These are phyloP conservation scores for Chunga burmeisteri DNA, from an alignment of 2,113 vertebrate genomes.

Conservation along the genomic window DNA sequence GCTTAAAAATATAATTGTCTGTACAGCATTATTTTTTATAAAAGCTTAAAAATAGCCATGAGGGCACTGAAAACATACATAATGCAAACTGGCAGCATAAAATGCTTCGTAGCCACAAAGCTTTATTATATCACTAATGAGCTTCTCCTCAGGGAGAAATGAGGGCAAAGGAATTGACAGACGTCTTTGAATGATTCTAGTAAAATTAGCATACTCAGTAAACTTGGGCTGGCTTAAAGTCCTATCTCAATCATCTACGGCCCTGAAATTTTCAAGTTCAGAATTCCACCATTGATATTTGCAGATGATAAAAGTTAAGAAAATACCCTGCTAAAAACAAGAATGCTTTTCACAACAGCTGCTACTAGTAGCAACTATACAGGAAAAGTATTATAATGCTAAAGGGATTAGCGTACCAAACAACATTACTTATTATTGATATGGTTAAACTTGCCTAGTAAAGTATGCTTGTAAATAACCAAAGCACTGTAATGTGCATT, in stretches of 20 bases:
- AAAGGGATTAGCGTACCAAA: neutral
- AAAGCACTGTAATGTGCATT: neutral
- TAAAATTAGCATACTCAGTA: neutral
- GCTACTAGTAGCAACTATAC: neutral
- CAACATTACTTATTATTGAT: neutral
- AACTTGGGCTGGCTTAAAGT: neutral
- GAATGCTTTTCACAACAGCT: neutral
- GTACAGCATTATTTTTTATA: neutral
- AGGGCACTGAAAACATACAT: neutral
- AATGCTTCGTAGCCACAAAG: neutral
- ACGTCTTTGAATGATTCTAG: neutral
- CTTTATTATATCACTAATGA: neutral
- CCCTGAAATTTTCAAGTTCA: neutral
- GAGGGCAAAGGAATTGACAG: neutral
- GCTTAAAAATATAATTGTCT: neutral
- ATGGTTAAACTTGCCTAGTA: neutral
- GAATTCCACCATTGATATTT: neutral
- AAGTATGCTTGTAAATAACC: neutral
- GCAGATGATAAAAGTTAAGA: neutral
- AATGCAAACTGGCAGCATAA: neutral
- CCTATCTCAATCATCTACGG: neutral
- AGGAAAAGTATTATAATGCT: neutral
- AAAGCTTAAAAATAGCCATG: neutral
- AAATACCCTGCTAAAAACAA: neutral
- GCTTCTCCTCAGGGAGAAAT: neutral